Evolutionary conservation across 1,140 invertebrate genomes (phyloP), one percentile per base, ranked within the genome.

Genomic region (Anoplolepis gracilipes): DNA sequence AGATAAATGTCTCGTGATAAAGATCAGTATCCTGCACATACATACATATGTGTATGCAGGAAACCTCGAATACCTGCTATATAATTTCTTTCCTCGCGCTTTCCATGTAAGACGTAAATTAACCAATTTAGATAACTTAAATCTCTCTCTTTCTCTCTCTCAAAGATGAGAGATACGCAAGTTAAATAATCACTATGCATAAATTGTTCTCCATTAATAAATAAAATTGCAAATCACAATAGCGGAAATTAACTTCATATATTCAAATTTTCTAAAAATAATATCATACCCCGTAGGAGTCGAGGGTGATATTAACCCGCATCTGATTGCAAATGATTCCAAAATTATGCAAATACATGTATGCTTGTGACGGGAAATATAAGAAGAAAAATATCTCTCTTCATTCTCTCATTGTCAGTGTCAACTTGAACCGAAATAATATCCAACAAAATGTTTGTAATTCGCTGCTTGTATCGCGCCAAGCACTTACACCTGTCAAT

Each of bases 51-150:
- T 36, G 33, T 25, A 13, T 57, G 19, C 22, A 59, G 55, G 61
- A 53, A 36, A 49, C 25, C 16, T 30, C 28, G 42, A 65, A 30
- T 30, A 42, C 16, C 19, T 46, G 39, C 19, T 64, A 25, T n/a
- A 49, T 65, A 78, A 78, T 65, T 64, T 78, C 59, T 33, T 65
- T 78, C 59, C 59, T 22, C 25, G 59, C 19, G 10, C 39, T 78
- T 49, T 13, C 39, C 28, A 77, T 1, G 22, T 46, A 33, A 77
- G 64, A 33, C 30, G 13, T 33, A 30, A 22, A 77, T 62, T 6
- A 76, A 25, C 28, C 57, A 33, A 62, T n/a, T 62, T 46, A 36
- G n/a, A 36, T 75, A 77, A 64, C 11, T 77, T 64, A 64, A 76
- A 61, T 36, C 22, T 75, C 53, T n/a, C 19, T 22, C 22, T 28